Percentiles rank a stretch among this genome's conserved stretches.
These are phyloP conservation scores for Nemotelus pantherinus DNA, from an alignment of 2,888 invertebrate species.

Conservation along the genomic window DNA sequence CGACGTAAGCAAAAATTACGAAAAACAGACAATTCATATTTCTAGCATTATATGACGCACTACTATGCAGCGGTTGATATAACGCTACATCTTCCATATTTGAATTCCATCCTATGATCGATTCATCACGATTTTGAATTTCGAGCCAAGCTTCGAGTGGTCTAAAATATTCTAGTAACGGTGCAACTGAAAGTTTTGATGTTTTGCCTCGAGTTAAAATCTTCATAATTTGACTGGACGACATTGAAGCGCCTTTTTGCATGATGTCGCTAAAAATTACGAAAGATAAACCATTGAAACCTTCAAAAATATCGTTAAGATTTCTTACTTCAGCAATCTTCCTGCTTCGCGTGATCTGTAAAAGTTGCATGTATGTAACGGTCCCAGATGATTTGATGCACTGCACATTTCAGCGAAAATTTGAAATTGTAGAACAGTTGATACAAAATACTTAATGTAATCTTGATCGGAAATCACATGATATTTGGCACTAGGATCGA, in stretches of 20 bases:
- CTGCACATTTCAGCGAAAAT: conserved; percentile 81
- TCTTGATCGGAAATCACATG: conserved; percentile 81
- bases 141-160: conserved; percentile 82
- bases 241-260: conserved; percentile 73
- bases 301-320: background rate
- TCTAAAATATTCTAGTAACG: conserved; percentile 83
- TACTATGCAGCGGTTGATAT: conserved; percentile 58
- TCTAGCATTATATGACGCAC: background rate
- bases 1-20: no score
- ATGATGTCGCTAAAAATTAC: conserved; percentile 71
- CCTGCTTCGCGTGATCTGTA: conserved; percentile 84
- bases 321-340: conserved; percentile 72
- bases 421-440: conserved; percentile 85
- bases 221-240: conserved; percentile 78
- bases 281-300: background rate
- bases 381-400: conserved; percentile 76
- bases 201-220: conserved; percentile 76
- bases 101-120: conserved; percentile 79
- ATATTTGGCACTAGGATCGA: conserved; percentile 86
- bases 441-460: conserved; percentile 82
- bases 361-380: conserved; percentile 83
- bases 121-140: conserved; percentile 77
- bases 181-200: conserved; percentile 78
- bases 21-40: no score
- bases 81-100: conserved; percentile 73